Evolutionary conservation across 2,888 invertebrate genomes (phyloP).

Genomic region (Hydrotaea cyrtoneurina): DNA sequence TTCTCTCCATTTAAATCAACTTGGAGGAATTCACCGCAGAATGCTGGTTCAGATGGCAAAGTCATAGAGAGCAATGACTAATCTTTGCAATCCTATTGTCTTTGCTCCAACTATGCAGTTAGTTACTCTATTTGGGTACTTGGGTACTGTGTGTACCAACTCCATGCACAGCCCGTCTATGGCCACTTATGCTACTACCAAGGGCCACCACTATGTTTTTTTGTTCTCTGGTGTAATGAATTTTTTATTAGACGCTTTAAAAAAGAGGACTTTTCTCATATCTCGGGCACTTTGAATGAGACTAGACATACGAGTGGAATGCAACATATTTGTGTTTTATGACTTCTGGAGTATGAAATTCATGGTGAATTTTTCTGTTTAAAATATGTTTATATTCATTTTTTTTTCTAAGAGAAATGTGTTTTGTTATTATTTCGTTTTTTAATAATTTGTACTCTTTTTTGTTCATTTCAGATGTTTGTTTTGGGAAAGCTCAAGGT

Average conservation of each 20-base stretch:
- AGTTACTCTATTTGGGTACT: neutral
- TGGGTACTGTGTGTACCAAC: neutral
- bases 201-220: slow-evolving; percentile 21
- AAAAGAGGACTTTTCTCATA: neutral
- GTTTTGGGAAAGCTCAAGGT: neutral
- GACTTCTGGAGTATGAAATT: too few relatives aligned
- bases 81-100: too few relatives aligned
- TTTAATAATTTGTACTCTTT: neutral
- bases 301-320: neutral
- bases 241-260: slow-evolving; percentile 43
- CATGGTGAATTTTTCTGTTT: too few relatives aligned
- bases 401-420: neutral
- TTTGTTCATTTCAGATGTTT: neutral
- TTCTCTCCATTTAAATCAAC: too few relatives aligned
- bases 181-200: neutral
- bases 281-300: neutral
- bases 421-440: neutral
- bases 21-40: too few relatives aligned
- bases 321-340: neutral
- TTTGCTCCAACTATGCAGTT: too few relatives aligned
- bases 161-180: neutral
- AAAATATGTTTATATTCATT: too few relatives aligned
- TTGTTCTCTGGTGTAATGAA: slow-evolving; percentile 39
- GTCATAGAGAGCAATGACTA: too few relatives aligned
- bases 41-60: too few relatives aligned